Evolutionary conservation across 2,113 vertebrate genomes (phyloP), one percentile per base, ranked within the genome.

Genomic region (Thymallus thymallus): DNA sequence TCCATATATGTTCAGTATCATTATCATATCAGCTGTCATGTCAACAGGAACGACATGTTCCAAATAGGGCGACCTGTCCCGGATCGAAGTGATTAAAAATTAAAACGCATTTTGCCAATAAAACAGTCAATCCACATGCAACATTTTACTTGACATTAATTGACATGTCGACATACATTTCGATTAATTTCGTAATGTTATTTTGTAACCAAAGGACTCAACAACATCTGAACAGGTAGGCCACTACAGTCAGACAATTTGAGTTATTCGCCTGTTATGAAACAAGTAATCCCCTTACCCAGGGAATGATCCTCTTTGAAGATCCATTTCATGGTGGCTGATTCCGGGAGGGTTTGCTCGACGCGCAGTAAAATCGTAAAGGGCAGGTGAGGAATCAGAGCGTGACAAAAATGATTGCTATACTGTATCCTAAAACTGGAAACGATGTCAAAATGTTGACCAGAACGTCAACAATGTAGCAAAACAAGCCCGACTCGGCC

Each of bases 291-390:
- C 74, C 65, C 30, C 94, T 93, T 85, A 99, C 97, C 97, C 90
- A 98, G 85, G 55, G 97, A 96, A 84, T 98, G 96, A 86, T 98
- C 97, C 92, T 98, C 97, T 91, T 99, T 98, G 92, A 98, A 98
- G 96, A 96, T 97, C 97, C 97, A 98, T 95, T 98, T 98, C 97
- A 99, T 98, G 80, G 88, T 91, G 76, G 88, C 88, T 61, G 84
- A 72, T 75, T 84, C 77, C 72, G 67, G 82, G 68, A 69, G 66
- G 58, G 30, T 73, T 61, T 56, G 61, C 75, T 80, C 63, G 82
- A 69, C 29, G 69, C 58, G 5, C 30, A 41, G 16, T 58, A 29
- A 56, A 45, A 74, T 24, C 20, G 32, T 22, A 56, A 16, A 66
- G 9, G 5, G 18, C 18, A 6, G 14, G 7, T 20, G 20, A 66